Conservation (phyloP, 2,888 invertebrate species). For the Cancer borealis region DNA sequence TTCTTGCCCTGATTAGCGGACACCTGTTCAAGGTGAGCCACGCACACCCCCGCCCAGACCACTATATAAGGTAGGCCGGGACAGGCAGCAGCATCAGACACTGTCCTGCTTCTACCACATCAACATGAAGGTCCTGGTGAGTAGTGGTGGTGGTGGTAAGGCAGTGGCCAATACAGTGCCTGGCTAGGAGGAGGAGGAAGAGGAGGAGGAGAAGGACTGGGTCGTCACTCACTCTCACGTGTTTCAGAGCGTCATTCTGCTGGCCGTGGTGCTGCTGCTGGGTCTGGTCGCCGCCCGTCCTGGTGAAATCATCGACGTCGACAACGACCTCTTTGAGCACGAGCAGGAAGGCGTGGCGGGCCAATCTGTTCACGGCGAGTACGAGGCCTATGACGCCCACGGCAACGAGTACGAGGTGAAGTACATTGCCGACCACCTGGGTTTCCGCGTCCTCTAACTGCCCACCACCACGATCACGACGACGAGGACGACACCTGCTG, state of each 20-base stretch:
- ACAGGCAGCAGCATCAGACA: neutral
- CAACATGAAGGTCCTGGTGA: conserved; percentile 60
- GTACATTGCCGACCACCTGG: conserved; percentile 72
- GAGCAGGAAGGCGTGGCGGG: conserved; percentile 67
- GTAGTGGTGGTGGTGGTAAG: neutral
- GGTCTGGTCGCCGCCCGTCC: conserved; percentile 41
- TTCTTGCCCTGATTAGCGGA: neutral
- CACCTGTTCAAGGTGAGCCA: neutral
- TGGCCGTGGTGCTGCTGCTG: conserved; percentile 47
- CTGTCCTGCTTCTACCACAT: conserved; percentile 8
- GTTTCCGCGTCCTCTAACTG: conserved; percentile 62
- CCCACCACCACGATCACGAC: neutral
- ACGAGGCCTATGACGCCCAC: conserved; percentile 66
- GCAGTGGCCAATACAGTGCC: neutral
- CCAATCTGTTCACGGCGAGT: conserved; percentile 73
- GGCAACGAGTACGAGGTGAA: conserved; percentile 70
- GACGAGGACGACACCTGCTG: neutral
- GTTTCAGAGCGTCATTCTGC: conserved; percentile 38
- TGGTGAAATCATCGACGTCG: conserved; percentile 50
- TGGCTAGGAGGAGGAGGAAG: neutral
- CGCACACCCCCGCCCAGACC: neutral
- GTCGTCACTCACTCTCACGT: neutral
- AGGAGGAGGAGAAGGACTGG: neutral
- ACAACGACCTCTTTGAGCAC: conserved; percentile 30
- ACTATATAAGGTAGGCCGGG: conserved; percentile 36